Base-by-base conservation (phyloP, 2,888 invertebrate species). In the Xiphydria camelus region DNA sequence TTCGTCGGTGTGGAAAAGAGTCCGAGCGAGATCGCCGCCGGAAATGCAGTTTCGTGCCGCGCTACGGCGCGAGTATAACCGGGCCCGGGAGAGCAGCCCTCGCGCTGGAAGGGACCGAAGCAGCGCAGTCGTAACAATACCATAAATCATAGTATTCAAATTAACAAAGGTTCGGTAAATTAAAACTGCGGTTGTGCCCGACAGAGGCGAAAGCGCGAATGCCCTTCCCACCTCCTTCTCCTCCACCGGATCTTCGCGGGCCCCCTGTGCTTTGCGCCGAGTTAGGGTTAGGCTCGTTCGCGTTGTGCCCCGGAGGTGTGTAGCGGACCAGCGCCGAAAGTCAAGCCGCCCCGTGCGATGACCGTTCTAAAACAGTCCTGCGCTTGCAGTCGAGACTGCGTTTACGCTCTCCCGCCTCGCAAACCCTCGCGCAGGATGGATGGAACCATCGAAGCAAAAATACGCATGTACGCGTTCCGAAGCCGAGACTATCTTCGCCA, bases 141-240 rank as follows among this genome's bases (percentile, higher is more conserved):
- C 51, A 59, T 61, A 61, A 60, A 62, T 60, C 60, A 60, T 57
- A 62, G 57, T 60, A 57, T 59, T 57, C 59, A 62, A 62, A 62
- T 62, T 57, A 60, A 59, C 59, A 60, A 60, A 60, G 57, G 57
- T 56, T 60, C 60, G 53, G 58, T 61, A 61, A 61, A 60, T 61
- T 61, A 60, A 55, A 60, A 55, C 57, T 52, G 57, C 47, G 54
- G 54, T 57, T 53, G 53, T 49, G 42, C 42, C 50, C 47, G 48
- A 55, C 48, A 44, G 48, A 47, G 47, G 37, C 43, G 38, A 44
- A 50, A 37, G n/a, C n/a, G 35, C 40, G 40, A 29, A 40, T 21
- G 34, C 32, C 37, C 41, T 21, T 33, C 19, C 43, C 15, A 7
- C 41, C 38, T 34, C 34, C 29, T 20, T 36, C 32, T 20, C 17